Evolutionary conservation across 2,888 invertebrate species (phyloP), one percentile per base, ranked within the genome.

Genomic region (Dioctria rufipes): DNA sequence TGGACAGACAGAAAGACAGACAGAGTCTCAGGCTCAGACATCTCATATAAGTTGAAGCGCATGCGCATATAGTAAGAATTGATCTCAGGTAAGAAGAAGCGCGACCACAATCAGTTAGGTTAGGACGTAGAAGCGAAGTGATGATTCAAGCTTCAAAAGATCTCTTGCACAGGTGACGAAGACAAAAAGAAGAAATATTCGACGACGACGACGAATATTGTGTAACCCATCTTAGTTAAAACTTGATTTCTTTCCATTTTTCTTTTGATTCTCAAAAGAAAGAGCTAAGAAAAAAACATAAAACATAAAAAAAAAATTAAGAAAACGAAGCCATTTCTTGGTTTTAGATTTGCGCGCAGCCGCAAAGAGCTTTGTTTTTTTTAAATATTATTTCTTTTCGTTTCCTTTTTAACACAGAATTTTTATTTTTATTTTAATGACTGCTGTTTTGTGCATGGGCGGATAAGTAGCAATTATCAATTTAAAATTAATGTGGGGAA

Each of bases 391-490:
- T 25, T 25, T 25, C 25, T 69, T 37, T 39, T 69, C 39, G 51
- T 39, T 51, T 49, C 40, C 69, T 69, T 69, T 69, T 51, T 69
- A 8, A 69, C 37, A 69, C 49, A 39, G 49, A 49, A 49, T 69
- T 51, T 69, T 69, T 69, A 69, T 69, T 69, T 69, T 69, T 69
- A 69, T 49, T 69, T 69, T 69, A 54, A 69, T 69, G 69, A 51
- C 69, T 69, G 69, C 51, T 49, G 51, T 69, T 69, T 69, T 51
- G 69, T 51, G 69, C 69, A 69, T 69, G 69, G 69, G 69, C 69
- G 69, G 69, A 69, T 69, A 69, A 69, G 51, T 69, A 69, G 51
- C 51, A 6, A 51, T 39, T 51, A 69, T 69, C 49, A 69, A 69
- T 69, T 51, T 69, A 8, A 63, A 63, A 63, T 63, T 63, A 46